Base-by-base conservation (phyloP, 2,888 invertebrate genomes). In the Osedax frankpressi region DNA sequence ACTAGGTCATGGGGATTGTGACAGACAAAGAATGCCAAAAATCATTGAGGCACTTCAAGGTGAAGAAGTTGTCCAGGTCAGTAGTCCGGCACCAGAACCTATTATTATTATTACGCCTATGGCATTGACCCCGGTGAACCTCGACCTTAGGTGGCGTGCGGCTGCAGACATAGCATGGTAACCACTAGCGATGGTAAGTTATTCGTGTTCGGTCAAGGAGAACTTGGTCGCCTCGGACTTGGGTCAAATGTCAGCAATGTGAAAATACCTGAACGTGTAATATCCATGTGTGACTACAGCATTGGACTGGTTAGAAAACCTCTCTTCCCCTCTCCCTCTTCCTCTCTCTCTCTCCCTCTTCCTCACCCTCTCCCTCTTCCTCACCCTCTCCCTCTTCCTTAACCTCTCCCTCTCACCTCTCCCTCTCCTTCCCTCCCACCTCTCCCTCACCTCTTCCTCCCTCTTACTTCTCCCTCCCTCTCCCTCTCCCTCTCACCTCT, bases 201-300 rank as follows among this genome's bases (percentile, higher is more conserved):
- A 59, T 89, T 87, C 79, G 89, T 88, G 0, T 89, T 89, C 81
- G 89, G 89, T 60, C 88, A 88, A 80, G 88, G 89, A 19, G 89
- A 89, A 80, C 88, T 88, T 80, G 89, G 89, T 0, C 83, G 89
- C 69, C 83, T 89, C 3, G 86, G 86, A 1, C 84, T 88, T 70
- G 89, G 88, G 1, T 86, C 87, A 1, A n/a, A n/a, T n/a, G 87
- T 87, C 0, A 85, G 87, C 2, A 89, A 88, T 81, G 88, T 88
- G 81, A 89, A 88, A 81, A 79, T 87, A 3, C 89, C 89, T 0
- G 88, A 88, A 79, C 81, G 87, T 74, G 88, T 89, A 0, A 80
- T 83, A 2, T 83, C 86, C 6, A 80, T 88, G 70, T 86, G 86
- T 65, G 85, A 84, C n/a, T 82, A 85, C 76, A 84, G 85, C 77